Evolutionary conservation across 2,797 vertebrate species (phyloP), one percentile per base, ranked within the genome.

Genomic region (Tiaroga cobitis): DNA sequence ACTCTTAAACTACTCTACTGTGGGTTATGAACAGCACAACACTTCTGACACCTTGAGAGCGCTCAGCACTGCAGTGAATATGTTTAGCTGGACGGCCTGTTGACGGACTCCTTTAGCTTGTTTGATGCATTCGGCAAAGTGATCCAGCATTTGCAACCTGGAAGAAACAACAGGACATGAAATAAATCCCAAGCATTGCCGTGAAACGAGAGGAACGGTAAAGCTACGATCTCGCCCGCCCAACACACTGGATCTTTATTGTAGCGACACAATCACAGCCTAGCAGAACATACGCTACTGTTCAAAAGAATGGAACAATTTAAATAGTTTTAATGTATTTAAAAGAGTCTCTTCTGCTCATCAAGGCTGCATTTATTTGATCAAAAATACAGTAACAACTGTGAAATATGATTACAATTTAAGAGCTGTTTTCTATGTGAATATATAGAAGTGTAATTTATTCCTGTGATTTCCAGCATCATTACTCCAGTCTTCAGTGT

Each of bases 121-220:
- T 91, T 99, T 99, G 87, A 99, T 97, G 89, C 98, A 99, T 92
- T 99, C 98, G 15, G 98, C 98, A 95, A 99, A 99, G 92, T 99
- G 98, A 93, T 99, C 98, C 88, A 99, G 94, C 98, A 99, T 99
- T 90, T 99, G 98, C 81, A 99, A 94, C 88, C 98, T 99, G 85
- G 63, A 92, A 84, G 21, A 87, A 1, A 89, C 8, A 88, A 43
- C 39, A 61, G 10, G 9, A 39, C 3, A 74, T 51, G 3, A 51
- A 9, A 70, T 24, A 37, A 56, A 39, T 19, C 72, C 39, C 26
- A 32, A 6, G 8, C 67, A 63, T 15, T 2, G 41, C 6, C 43
- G 54, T 46, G 15, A 49, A 41, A 29, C 7, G 6, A 21, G 6
- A 26, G 37, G 26, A 39, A 59, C 4, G 4, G 4, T 49, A 49